These are phyloP conservation scores for Tympanoctomys barrerae DNA, from an alignment of 2,797 vertebrate genomes.

Conservation along the genomic window DNA sequence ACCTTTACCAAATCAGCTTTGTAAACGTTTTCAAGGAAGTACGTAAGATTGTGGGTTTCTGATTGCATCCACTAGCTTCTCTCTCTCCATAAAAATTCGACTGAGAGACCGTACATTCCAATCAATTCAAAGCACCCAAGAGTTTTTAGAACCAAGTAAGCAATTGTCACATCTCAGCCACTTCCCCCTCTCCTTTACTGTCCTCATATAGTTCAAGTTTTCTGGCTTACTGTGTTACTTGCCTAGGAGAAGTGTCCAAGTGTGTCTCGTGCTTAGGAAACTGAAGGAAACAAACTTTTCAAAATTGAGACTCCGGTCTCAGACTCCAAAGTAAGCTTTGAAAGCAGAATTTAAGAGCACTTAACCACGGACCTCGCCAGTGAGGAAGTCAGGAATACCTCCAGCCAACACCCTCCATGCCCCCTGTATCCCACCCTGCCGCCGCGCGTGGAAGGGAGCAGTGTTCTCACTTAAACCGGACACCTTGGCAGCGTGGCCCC, in stretches of 20 bases:
- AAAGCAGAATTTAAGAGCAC: conserved; percentile 74
- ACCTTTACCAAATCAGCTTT: conserved; percentile 73
- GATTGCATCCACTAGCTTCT: conserved; percentile 63
- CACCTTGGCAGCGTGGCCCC: conserved; percentile 39
- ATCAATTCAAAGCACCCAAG: conserved; percentile 60
- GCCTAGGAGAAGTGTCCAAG: conserved; percentile 47
- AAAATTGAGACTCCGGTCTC: conserved; percentile 74
- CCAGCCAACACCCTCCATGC: background rate
- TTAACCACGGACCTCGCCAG: conserved; percentile 60
- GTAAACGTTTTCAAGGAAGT: conserved; percentile 68
- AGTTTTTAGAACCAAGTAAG: conserved; percentile 67
- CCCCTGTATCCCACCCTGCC: background rate
- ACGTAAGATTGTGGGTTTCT: conserved; percentile 74
- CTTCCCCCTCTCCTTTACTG: conserved; percentile 23
- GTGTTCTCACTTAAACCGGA: conserved; percentile 28
- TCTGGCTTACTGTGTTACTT: conserved; percentile 46
- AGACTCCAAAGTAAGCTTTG: conserved; percentile 74
- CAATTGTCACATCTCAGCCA: background rate
- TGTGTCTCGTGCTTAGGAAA: conserved; percentile 60
- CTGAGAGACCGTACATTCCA: conserved; percentile 83
- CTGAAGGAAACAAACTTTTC: conserved; percentile 30
- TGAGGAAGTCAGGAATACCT: conserved; percentile 73
- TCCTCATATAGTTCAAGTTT: conserved; percentile 15
- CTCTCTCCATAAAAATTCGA: conserved; percentile 33
- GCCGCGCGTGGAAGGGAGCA: conserved; percentile 22